phyloP scores from a whole-genome alignment of 2,888 invertebrate genomes.

The Habroteleia sp. region DNA sequence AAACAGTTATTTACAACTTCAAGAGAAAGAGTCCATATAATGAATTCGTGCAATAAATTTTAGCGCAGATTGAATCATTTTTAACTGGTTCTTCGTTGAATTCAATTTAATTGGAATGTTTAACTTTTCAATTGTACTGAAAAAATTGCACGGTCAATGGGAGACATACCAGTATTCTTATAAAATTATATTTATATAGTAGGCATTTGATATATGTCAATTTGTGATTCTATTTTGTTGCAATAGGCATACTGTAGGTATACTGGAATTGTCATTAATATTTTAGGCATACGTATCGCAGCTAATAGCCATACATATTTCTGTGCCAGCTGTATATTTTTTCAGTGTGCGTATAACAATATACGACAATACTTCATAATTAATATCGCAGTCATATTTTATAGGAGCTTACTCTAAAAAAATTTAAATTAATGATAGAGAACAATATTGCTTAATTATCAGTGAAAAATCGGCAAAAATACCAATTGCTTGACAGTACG shows the following conservation, averaged over 20 bases:
- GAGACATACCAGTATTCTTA: no score
- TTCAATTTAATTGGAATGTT: slow-evolving; percentile 14
- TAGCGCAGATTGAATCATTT: slow-evolving; percentile 17
- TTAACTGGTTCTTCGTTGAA: neutral
- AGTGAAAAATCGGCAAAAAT: slow-evolving; percentile 32
- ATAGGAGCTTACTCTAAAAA: no score
- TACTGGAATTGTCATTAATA: no score
- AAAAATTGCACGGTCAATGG: no score
- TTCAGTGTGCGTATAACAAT: no score
- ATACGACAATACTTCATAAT: neutral
- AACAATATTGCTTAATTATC: slow-evolving; percentile 29
- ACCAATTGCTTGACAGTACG: slow-evolving; percentile 20
- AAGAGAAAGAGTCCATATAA: slow-evolving; percentile 15
- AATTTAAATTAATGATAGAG: slow-evolving; percentile 21
- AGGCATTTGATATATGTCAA: no score
- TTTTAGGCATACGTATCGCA: no score
- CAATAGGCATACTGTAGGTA: no score
- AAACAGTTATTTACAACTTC: slow-evolving; percentile 17
- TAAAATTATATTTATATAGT: no score
- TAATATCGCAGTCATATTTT: neutral
- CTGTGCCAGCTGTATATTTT: no score
- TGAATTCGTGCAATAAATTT: slow-evolving; percentile 25
- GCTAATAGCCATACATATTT: no score
- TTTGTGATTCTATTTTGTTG: no score
- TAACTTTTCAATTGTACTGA: slow-evolving; percentile 3